These are phyloP conservation scores for Drosophila infuscata DNA, from an alignment of 2,888 invertebrate genomes.

Conservation along the genomic window DNA sequence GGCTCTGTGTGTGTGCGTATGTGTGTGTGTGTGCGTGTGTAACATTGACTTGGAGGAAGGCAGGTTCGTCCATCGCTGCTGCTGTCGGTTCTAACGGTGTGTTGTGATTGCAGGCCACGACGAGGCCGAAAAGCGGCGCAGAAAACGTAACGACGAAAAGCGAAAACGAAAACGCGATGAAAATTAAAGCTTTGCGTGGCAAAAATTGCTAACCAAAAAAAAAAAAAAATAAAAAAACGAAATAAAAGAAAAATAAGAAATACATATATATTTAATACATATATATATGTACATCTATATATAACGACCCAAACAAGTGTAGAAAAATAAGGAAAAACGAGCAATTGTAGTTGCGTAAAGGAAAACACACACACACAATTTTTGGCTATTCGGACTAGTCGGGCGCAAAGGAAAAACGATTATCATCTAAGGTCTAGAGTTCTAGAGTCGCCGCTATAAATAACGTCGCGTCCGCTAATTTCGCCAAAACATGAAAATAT, in stretches of 20 bases:
- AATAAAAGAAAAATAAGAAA: slow-evolving; percentile 16
- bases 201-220: slow-evolving; percentile 62
- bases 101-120: slow-evolving; percentile 66
- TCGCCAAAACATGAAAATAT: slow-evolving; percentile 79
- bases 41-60: slow-evolving; percentile 29
- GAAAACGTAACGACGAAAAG: slow-evolving; percentile 39
- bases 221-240: slow-evolving; percentile 21
- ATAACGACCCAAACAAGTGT: slow-evolving; percentile 40
- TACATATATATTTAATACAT: slow-evolving; percentile 11
- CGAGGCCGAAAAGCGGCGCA: slow-evolving; percentile 46
- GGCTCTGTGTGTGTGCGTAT: slow-evolving; percentile 8
- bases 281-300: slow-evolving; percentile 8
- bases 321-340: slow-evolving; percentile 25
- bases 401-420: slow-evolving; percentile 61
- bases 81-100: slow-evolving; percentile 38
- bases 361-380: slow-evolving; percentile 27
- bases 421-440: slow-evolving; percentile 61
- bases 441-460: slow-evolving; percentile 62
- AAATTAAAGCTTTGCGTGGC: slow-evolving; percentile 81
- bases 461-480: slow-evolving; percentile 75
- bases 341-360: slow-evolving; percentile 67
- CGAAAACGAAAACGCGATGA: slow-evolving; percentile 68
- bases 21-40: slow-evolving; percentile 20
- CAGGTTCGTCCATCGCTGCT: slow-evolving; percentile 34
- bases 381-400: slow-evolving; percentile 13